Base-by-base conservation (phyloP, 2,797 vertebrate genomes). In the Periparus ater region DNA sequence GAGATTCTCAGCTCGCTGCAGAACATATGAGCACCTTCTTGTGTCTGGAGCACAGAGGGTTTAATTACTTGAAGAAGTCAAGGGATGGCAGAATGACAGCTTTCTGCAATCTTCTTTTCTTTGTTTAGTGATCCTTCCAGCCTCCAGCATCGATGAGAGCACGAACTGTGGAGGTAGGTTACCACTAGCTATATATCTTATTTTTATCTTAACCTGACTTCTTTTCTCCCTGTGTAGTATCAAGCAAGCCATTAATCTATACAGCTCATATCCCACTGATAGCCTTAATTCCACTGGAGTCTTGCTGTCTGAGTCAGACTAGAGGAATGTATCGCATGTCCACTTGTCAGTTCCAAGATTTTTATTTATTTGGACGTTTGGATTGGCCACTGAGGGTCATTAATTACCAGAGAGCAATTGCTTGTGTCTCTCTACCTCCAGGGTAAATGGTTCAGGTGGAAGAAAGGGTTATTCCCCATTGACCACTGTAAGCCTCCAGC, bases 71-170 rank as follows among this genome's bases (percentile, higher is more conserved):
- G 48, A 74, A 93, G 88, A 66, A 76, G 40, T 81, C 81, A 80
- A 70, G 62, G 44, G 58, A 67, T 95, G 77, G 79, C 73, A 94
- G 95, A 96, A 94, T 95, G 47, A 96, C 76, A 73, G 84, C 80
- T 86, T 85, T 50, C 47, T 82, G 78, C 87, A 42, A 91, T 88
- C 58, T 22, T 78, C 94, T 83, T 96, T 77, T 95, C 85, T 94
- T 78, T 91, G 70, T 96, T 91, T 98, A 99, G 99, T 99, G 95
- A 99, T 99, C 97, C 98, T 99, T 93, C 98, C 99, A 79, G 99
- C 99, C 76, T 99, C 99, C 95, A 99, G 99, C 97, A 98, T 99
- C 88, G 99, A 99, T 89, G 99, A 99, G 97, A 98, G 98, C 96
- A 98, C 98, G 7, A 98, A 98, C 93, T 99, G 99, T 95, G 98